Percentiles rank a stretch among this genome's conserved stretches.
phyloP scores from a whole-genome alignment of 2,113 vertebrate genomes.

The Corythaeola cristata region DNA sequence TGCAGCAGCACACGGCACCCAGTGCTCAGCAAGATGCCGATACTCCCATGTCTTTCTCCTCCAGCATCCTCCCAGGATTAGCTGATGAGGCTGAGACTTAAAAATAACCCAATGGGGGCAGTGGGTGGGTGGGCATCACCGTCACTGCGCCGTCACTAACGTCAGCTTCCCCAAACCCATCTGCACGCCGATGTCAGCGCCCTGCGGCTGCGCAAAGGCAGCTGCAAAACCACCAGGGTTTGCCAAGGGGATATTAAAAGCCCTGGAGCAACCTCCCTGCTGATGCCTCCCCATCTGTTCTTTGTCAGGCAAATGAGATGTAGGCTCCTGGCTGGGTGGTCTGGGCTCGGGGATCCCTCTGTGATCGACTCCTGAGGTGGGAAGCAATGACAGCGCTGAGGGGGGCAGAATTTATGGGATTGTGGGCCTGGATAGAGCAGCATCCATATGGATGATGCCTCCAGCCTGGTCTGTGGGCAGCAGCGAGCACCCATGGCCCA shows the following conservation, averaged over 20 bases:
- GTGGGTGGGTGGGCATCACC: not conserved
- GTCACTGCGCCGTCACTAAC: not conserved
- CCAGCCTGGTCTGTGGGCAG: not conserved
- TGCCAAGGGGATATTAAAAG: not conserved
- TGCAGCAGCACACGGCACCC: rapidly evolving
- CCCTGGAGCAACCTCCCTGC: not conserved
- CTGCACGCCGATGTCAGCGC: rapidly evolving
- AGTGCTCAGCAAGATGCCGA: rapidly evolving
- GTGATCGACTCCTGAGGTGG: not conserved
- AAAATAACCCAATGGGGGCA: not conserved
- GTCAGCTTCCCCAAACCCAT: not conserved
- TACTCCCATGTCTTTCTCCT: not conserved
- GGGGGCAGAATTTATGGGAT: rapidly evolving
- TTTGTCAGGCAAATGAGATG: not conserved
- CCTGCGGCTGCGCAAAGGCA: rapidly evolving
- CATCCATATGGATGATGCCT: not conserved
- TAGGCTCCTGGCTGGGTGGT: not conserved
- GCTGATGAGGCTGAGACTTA: not conserved
- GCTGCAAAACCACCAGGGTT: rapidly evolving
- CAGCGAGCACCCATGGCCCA: rapidly evolving
- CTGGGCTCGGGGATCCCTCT: not conserved
- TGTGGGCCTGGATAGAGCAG: not conserved
- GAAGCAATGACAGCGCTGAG: not conserved
- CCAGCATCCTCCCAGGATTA: not conserved
- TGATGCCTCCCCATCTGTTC: not conserved